These are phyloP conservation scores for Chloropsis hardwickii DNA, from an alignment of 2,113 vertebrate species.

Conservation along the genomic window DNA sequence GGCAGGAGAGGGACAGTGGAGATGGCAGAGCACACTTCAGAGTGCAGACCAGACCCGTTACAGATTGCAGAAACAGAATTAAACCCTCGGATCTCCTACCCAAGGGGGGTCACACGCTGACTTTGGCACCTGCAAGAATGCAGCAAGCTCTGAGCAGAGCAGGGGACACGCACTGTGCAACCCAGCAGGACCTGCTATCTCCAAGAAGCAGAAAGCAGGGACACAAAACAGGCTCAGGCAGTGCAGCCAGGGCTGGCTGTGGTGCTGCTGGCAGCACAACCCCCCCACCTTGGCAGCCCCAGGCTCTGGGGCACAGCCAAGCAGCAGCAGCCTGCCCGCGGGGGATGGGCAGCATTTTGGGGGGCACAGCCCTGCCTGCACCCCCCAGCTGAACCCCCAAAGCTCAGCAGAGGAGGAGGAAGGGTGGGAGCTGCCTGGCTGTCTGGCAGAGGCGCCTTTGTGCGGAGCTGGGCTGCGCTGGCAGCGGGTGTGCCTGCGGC, in stretches of 20 bases:
- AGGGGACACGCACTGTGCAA: neutral
- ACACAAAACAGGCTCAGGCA: neutral
- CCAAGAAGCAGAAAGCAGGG: neutral
- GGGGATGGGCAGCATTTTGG: neutral
- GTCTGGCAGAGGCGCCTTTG: neutral
- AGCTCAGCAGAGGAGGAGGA: neutral
- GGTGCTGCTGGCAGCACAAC: neutral
- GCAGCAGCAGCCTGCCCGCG: neutral
- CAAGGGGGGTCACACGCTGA: fast-evolving
- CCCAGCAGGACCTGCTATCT: neutral
- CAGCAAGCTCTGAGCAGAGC: neutral
- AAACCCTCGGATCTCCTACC: neutral
- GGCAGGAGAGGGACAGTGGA: neutral
- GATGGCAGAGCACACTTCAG: neutral
- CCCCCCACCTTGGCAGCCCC: neutral
- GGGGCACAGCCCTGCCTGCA: neutral
- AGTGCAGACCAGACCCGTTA: neutral
- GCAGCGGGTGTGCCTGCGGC: neutral
- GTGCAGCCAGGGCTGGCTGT: neutral
- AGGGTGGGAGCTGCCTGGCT: neutral
- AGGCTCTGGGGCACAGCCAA: neutral
- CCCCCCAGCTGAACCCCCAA: neutral
- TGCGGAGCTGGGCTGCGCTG: neutral
- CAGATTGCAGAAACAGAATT: neutral
- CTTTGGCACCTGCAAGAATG: neutral